These are phyloP conservation scores for Pristionchus fissidentatus DNA, from an alignment of 2,888 invertebrate species.

Conservation along the genomic window DNA sequence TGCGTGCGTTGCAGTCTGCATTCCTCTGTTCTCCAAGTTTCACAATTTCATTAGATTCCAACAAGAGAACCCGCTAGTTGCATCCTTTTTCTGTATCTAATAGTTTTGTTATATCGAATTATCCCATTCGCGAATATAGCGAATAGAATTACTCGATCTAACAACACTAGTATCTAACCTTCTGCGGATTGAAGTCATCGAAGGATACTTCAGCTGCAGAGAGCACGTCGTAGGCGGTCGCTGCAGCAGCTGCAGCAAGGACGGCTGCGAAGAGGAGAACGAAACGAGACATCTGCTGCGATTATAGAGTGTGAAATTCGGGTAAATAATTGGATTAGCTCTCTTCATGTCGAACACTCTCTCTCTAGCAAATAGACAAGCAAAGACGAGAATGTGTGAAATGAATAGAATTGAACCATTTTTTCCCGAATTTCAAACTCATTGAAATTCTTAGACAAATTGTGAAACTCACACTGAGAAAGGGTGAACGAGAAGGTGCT, in stretches of 20 bases:
- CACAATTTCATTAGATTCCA: too few relatives aligned
- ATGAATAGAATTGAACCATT: too few relatives aligned
- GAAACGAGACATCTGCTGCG: not conserved
- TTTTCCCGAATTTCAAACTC: too few relatives aligned
- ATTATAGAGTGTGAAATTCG: not conserved
- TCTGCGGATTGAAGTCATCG: conserved; percentile 12
- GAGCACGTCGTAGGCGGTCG: too few relatives aligned
- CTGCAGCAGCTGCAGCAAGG: not conserved
- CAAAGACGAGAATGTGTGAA: too few relatives aligned
- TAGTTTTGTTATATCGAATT: not conserved
- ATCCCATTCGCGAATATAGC: too few relatives aligned
- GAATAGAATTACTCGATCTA: not conserved
- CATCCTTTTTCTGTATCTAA: not conserved
- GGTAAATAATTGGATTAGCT: not conserved
- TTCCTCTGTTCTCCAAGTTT: too few relatives aligned
- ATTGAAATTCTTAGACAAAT: too few relatives aligned
- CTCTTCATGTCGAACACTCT: too few relatives aligned
- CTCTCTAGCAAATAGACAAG: too few relatives aligned
- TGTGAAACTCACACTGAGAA: not conserved
- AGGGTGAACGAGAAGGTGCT: not conserved
- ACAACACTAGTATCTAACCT: not conserved
- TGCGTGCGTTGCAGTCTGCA: too few relatives aligned
- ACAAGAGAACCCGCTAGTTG: not conserved
- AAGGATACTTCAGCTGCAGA: too few relatives aligned
- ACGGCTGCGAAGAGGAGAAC: not conserved